Evolutionary conservation across 2,888 invertebrate genomes (phyloP), one percentile per base, ranked within the genome.

Genomic region (Zhuqinia jingwanae): DNA sequence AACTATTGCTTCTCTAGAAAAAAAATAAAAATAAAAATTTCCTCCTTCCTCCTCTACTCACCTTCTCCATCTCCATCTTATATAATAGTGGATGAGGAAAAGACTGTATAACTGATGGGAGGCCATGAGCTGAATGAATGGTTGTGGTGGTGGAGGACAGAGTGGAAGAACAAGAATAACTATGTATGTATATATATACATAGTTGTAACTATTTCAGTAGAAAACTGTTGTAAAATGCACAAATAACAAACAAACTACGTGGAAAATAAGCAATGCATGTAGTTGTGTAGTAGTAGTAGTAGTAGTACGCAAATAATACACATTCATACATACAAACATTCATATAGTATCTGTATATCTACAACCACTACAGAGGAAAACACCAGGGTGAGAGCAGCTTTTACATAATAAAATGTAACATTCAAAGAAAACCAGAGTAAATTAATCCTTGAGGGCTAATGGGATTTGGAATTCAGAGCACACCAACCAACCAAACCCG

Each of bases 371-470:
- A 50, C 50, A 58, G 20, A 73, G 73, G n/a, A 50, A 50, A 73
- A 3, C 25, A 15, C 5, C 15, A 27, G 73, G 50, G 63, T 63
- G 73, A 27, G 73, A 58, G 58, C 58, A 76, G 56, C 58, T 76
- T 73, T 73, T 73, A 73, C 73, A 76, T 76, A 85, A 79, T 85
- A 85, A 78, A 85, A 85, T 85, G 78, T 78, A 60, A 50, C 79
- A 85, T 85, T 80, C 79, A 85, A 80, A 75, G 85, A 75, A 85
- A 85, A 73, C 85, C 79, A 63, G 80, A 80, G 75, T 85, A 85
- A 85, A 85, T 85, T 85, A 85, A 85, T 85, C 85, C 85, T 85
- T 75, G 85, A 79, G 85, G 85, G 85, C 80, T 85, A 80, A 85
- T 85, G 85, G 85, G 85, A 85, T 85, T 85, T 85, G 75, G 80